Percentiles rank a stretch among this genome's conserved stretches.
Evolutionary conservation across 1,140 invertebrate genomes (phyloP).

Genomic region (Pomacea maculata): DNA sequence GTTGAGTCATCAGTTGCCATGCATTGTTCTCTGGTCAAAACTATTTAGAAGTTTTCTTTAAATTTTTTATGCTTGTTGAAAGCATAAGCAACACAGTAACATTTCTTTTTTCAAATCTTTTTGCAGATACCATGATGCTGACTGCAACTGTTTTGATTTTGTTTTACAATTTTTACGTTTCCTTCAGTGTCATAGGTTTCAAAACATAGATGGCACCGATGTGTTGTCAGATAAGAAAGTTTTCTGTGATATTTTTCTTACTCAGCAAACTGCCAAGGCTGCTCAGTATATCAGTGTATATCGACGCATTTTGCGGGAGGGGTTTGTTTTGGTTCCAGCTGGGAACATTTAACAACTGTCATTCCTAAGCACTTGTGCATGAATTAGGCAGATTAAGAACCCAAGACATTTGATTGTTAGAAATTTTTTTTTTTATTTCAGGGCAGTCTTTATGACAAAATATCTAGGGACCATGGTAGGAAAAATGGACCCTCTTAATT

Average conservation of each 20-base stretch:
- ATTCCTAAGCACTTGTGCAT: too few species aligned
- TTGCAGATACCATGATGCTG: conserved; percentile 14
- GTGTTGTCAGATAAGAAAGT: conserved; percentile 6
- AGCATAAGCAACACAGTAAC: background rate
- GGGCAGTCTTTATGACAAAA: too few species aligned
- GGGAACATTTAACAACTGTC: too few species aligned
- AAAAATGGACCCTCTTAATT: too few species aligned
- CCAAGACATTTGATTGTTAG: too few species aligned
- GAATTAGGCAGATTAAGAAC: too few species aligned
- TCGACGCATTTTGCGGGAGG: conserved; percentile 10
- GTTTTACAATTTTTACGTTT: conserved; percentile 15
- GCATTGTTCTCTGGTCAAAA: too few species aligned
- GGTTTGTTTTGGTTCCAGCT: conserved; percentile 5
- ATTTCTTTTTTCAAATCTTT: background rate
- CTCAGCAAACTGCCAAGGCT: conserved; percentile 1
- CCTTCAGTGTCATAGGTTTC: background rate
- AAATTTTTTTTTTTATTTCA: too few species aligned
- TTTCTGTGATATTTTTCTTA: conserved; percentile 14
- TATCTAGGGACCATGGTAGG: too few species aligned
- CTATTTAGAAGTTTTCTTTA: too few species aligned
- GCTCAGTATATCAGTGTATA: conserved; percentile 8
- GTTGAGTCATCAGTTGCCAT: too few species aligned
- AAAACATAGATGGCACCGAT: background rate
- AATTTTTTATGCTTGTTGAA: too few species aligned
- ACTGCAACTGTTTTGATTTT: conserved; percentile 26